phyloP scores from a whole-genome alignment of 1,140 invertebrate species.

The Grapholita molesta region DNA sequence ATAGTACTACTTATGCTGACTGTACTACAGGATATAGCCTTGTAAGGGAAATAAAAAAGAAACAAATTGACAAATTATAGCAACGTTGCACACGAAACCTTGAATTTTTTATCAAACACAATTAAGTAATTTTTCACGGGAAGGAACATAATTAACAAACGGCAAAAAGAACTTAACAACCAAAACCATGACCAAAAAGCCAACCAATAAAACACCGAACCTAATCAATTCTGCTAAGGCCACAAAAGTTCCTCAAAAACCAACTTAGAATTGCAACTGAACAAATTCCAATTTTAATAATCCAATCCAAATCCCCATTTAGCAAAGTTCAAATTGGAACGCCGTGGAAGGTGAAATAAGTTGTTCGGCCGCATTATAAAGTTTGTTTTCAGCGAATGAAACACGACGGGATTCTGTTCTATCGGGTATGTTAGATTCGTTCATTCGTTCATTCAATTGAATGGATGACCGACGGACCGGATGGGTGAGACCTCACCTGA shows the following conservation, averaged over 20 bases:
- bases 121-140: neutral
- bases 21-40: no score
- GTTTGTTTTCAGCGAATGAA: constrained; percentile 3
- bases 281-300: neutral
- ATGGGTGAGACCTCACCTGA: constrained; percentile 31
- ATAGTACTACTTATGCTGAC: no score
- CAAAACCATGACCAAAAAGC: constrained; percentile 1
- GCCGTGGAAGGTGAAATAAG: neutral
- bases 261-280: neutral
- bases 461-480: constrained; percentile 34
- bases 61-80: no score
- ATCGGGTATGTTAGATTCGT: constrained; percentile 20
- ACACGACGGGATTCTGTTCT: constrained; percentile 8
- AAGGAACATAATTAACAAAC: neutral
- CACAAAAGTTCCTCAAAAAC: constrained; percentile 31
- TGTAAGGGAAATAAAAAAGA: no score
- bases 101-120: neutral
- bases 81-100: no score
- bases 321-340: constrained; percentile 12
- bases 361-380: neutral
- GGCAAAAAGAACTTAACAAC: neutral
- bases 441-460: constrained; percentile 36
- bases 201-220: constrained; percentile 34
- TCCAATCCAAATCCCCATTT: constrained; percentile 1
- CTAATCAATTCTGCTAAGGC: constrained; percentile 46